Evolutionary conservation across 2,797 vertebrate genomes (phyloP), one percentile per base, ranked within the genome.

Genomic region (Apogon hyalosoma): DNA sequence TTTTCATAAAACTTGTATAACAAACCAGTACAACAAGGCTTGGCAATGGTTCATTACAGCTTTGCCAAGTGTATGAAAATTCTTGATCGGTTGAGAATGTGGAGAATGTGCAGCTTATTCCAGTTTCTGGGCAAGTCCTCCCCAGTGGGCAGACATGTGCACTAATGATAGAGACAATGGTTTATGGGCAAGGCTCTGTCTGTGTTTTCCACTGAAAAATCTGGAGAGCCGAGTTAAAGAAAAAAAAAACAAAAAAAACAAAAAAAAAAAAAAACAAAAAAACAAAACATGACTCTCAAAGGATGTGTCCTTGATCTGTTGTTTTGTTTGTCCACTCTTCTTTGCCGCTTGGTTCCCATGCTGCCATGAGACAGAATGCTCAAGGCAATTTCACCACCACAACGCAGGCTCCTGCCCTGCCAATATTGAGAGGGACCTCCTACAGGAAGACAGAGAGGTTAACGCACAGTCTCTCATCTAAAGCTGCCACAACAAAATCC

Each of bases 371-470:
- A 86, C 72, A 56, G 45, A 80, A 16, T 41, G 46, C 79, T 97
- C 93, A 98, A 80, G 95, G 95, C 83, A 98, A 82, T 90, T 97
- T 98, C 78, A 98, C 94, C 57, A 98, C 94, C n/a, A 98, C 96
- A 61, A 98, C 94, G 51, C 97, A 98, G 11, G 97, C 95, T 48
- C 97, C 97, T 28, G 97, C 98, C 88, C 97, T 95, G 85, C 97
- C 97, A 31, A 98, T 95, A 85, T 99, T 99, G 73, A 99, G 94
- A 70, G 94, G 94, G 77, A 96, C 96, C 93, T 99, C 97, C 97
- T 99, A 63, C 71, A 90, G 48, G 45, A 85, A 86, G 76, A 85
- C 63, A 88, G 57, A 89, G 57, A 85, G 78, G 79, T 86, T 87
- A 88, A 62, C 79, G 53, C 18, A 40, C 80, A 84, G 80, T 19